These are phyloP conservation scores for Apodemus sylvaticus DNA, from an alignment of 2,113 vertebrate genomes.

Conservation along the genomic window DNA sequence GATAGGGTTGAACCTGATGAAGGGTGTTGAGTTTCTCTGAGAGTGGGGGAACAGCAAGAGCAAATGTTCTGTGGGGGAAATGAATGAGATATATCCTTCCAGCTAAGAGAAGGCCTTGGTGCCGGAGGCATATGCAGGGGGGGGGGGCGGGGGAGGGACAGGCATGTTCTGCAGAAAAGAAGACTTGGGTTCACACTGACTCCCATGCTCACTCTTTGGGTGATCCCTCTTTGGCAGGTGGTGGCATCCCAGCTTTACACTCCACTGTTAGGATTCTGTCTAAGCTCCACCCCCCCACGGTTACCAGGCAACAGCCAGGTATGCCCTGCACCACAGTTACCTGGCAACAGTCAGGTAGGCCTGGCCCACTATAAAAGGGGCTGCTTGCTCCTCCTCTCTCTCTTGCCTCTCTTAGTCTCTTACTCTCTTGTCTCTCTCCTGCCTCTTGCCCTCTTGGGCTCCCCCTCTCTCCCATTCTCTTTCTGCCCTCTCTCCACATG, in stretches of 20 bases:
- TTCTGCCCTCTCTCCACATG: too few species aligned
- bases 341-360: too few species aligned
- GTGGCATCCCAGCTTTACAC: neutral
- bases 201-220: accelerated
- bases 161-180: neutral
- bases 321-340: too few species aligned
- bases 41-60: neutral
- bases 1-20: neutral
- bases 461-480: too few species aligned
- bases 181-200: neutral
- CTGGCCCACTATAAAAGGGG: too few species aligned
- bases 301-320: too few species aligned
- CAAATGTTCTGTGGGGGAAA: neutral
- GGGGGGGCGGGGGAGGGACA: neutral
- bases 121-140: neutral
- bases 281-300: too few species aligned
- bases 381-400: too few species aligned
- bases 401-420: too few species aligned
- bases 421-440: too few species aligned
- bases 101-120: neutral
- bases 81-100: neutral
- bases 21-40: neutral
- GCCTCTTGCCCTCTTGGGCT: too few species aligned
- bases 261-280: too few species aligned
- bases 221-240: neutral